Evolutionary conservation across 1,140 invertebrate genomes (phyloP).

Genomic region (Hyles vespertilio): DNA sequence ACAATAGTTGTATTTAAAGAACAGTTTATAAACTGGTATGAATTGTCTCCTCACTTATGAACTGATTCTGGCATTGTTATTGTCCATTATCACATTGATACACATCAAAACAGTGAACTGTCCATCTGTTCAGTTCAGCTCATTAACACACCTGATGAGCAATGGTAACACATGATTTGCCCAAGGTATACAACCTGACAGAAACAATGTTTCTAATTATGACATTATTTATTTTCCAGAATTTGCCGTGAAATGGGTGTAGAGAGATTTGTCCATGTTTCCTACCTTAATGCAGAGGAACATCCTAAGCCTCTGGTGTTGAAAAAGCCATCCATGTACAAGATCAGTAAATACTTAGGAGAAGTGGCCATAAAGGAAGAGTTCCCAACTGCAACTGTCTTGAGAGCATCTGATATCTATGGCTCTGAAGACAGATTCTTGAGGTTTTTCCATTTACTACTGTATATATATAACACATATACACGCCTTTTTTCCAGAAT

Average conservation of each 20-base stretch:
- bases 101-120: too few relatives aligned
- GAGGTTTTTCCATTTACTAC: slow-evolving; percentile 8
- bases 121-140: too few relatives aligned
- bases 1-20: too few relatives aligned
- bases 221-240: slow-evolving; percentile 49
- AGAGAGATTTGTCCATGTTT: slow-evolving; percentile 90
- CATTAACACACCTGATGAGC: too few relatives aligned
- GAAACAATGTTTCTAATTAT: too few relatives aligned
- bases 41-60: too few relatives aligned
- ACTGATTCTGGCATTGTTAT: too few relatives aligned
- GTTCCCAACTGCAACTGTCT: slow-evolving; percentile 96
- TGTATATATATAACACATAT: background rate
- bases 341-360: slow-evolving; percentile 86
- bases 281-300: slow-evolving; percentile 83
- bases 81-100: too few relatives aligned
- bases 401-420: slow-evolving; percentile 93
- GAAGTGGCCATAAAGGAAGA: slow-evolving; percentile 93
- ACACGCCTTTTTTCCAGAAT: background rate
- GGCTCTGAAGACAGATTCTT: slow-evolving; percentile 91
- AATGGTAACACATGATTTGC: too few relatives aligned
- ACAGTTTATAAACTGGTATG: too few relatives aligned
- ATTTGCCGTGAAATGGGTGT: slow-evolving; percentile 86
- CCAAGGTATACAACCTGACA: too few relatives aligned
- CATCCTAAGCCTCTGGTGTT: slow-evolving; percentile 80
- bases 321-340: slow-evolving; percentile 81